Conservation (phyloP, 2,888 invertebrate genomes). For the Latheticus oryzae region DNA sequence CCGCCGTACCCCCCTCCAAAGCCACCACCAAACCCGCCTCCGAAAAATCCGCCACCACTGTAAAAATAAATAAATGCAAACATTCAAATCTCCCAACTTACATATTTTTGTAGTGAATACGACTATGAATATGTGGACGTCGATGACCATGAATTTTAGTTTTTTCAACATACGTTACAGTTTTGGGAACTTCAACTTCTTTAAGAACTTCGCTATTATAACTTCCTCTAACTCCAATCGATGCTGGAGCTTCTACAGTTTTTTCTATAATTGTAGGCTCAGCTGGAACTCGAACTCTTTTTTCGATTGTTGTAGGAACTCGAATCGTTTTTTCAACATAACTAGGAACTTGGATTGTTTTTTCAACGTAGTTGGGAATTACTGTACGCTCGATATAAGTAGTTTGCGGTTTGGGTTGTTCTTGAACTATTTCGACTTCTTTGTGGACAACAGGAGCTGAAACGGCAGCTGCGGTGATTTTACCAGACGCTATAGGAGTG, state of each 20-base stretch:
- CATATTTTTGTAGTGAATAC: conserved; percentile 47
- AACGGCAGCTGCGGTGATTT: conserved; percentile 45
- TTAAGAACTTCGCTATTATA: conserved; percentile 28
- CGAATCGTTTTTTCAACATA: conserved; percentile 62
- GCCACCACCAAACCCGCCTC: conserved; percentile 40
- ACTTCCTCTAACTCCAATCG: conserved; percentile 27
- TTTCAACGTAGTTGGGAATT: conserved; percentile 62
- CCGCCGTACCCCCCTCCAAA: conserved; percentile 45
- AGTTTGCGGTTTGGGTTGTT: conserved; percentile 52
- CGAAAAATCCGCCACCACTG: conserved; percentile 41
- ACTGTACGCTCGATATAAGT: conserved; percentile 61
- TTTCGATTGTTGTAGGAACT: conserved; percentile 61
- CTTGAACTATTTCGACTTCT: conserved; percentile 46
- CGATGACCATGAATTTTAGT: conserved; percentile 47
- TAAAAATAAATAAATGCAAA: conserved; percentile 18
- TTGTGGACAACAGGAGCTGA: conserved; percentile 46
- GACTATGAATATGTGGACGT: conserved; percentile 42
- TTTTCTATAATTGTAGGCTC: conserved; percentile 61
- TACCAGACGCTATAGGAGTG: conserved; percentile 34
- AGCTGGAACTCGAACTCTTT: conserved; percentile 58
- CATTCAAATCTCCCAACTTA: conserved; percentile 44
- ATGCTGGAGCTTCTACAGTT: conserved; percentile 52
- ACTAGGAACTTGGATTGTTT: conserved; percentile 60
- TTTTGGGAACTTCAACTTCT: conserved; percentile 34
- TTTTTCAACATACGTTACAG: conserved; percentile 42